Percentiles rank a stretch among this genome's conserved stretches.
Evolutionary conservation across 2,113 vertebrate species (phyloP).

Genomic region (Megaleporinus macrocephalus): DNA sequence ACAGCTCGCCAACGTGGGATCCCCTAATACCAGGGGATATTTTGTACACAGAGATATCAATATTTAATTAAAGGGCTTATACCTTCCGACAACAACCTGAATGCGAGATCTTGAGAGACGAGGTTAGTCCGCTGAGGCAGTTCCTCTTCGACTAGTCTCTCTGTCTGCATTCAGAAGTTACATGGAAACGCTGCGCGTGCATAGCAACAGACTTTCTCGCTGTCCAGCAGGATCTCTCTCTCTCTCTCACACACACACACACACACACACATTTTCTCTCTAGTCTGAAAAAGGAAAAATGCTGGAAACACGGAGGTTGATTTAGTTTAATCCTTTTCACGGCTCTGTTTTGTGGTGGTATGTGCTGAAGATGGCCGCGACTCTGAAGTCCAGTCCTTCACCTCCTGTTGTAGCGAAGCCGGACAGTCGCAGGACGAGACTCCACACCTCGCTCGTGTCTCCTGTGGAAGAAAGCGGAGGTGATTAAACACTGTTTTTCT

Average conservation of each 20-base stretch:
- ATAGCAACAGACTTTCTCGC: conserved; percentile 39
- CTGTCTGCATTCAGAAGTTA: neutral
- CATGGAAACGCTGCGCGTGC: conserved; percentile 5
- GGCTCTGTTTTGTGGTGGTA: neutral
- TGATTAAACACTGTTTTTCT: neutral
- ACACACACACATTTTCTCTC: too few relatives aligned
- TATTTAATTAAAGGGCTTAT: too few relatives aligned
- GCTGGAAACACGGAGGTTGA: too few relatives aligned
- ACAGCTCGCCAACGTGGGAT: too few relatives aligned
- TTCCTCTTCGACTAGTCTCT: neutral
- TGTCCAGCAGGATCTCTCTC: neutral
- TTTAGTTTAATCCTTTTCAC: too few relatives aligned
- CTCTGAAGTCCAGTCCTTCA: conserved; percentile 13
- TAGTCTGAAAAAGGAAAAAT: too few relatives aligned
- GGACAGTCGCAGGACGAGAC: conserved; percentile 27
- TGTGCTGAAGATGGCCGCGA: conserved; percentile 19
- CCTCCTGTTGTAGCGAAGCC: neutral
- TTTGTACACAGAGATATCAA: too few relatives aligned
- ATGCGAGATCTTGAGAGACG: too few relatives aligned
- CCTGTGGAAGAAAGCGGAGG: neutral
- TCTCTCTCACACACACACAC: too few relatives aligned
- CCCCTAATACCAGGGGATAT: too few relatives aligned
- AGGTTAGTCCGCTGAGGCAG: too few relatives aligned
- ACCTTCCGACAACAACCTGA: too few relatives aligned
- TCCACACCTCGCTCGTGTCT: neutral